Base-by-base conservation (phyloP, 2,797 vertebrate genomes). In the Rhincodon typus region DNA sequence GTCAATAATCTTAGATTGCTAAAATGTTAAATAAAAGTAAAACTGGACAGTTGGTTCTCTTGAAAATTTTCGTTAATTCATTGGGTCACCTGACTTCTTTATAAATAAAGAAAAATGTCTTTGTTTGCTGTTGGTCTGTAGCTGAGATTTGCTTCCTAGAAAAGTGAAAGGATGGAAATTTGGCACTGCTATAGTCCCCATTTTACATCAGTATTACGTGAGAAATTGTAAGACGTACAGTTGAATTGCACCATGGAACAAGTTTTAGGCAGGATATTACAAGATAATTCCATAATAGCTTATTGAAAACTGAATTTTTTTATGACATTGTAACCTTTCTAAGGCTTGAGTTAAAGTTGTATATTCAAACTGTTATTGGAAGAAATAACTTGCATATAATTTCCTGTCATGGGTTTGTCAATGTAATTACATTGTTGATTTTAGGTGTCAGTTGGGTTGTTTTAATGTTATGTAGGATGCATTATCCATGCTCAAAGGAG, bases 101-200 rank as follows among this genome's bases (percentile, higher is more conserved):
- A 67, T 21, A 67, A 91, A 23, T 23, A 38, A 91, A 77, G 34
- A 34, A 82, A 84, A 67, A 62, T 90, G n/a, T n/a, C 34, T 38
- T 93, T 53, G 53, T 42, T 74, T 74, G 25, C 42, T 27, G 25
- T 94, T n/a, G 27, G 15, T 53, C 94, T 53, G 70, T 13, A 74
- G 25, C 42, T 17, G 30, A 94, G 69, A 50, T 17, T 46, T 27
- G 19, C 30, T 90, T 19, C 79, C 42, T 1, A 38, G 21, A 42
- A 84, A 42, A 84, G 79, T 84, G 79, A 42, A 84, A 84, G 38
- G 79, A 67, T 93, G 21, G 57, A 93, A 67, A 93, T 93, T 38
- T 93, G 62, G 17, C 62, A n/a, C 17, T 87, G 84, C 66, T 93
- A 25, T 67, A 66, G 5, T 23, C 38, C 7, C n/a, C 66, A 66